Evolutionary conservation across 2,113 vertebrate genomes (phyloP).

Genomic region (Pluvianellus socialis): DNA sequence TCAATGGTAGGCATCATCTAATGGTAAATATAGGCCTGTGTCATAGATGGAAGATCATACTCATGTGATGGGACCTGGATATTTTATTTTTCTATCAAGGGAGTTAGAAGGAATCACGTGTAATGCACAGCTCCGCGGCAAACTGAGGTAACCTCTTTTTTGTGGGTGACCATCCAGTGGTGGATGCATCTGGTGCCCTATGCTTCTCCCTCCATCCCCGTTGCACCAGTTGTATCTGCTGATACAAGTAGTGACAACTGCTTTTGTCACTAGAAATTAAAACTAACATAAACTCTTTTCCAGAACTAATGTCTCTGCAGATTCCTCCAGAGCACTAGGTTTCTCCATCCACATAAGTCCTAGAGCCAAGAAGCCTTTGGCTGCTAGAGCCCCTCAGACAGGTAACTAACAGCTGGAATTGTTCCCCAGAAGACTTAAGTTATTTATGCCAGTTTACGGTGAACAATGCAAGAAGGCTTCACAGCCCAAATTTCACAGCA

Average conservation of each 20-base stretch:
- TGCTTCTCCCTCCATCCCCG: not conserved
- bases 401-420: not conserved
- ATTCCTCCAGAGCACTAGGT: not conserved
- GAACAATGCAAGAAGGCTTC: not conserved
- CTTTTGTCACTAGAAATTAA: not conserved
- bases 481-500: not conserved
- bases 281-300: not conserved
- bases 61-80: not conserved
- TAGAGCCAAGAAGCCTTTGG: not conserved
- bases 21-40: not conserved
- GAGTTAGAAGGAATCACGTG: not conserved
- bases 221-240: not conserved
- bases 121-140: not conserved
- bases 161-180: fast-evolving
- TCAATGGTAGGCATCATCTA: not conserved
- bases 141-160: not conserved
- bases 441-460: not conserved
- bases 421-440: not conserved
- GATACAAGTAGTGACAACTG: not conserved
- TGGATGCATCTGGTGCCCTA: not conserved
- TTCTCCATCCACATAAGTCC: not conserved
- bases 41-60: not conserved
- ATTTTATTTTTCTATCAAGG: not conserved
- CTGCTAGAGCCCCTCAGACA: fast-evolving
- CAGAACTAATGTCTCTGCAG: not conserved